Evolutionary conservation across 1,140 invertebrate genomes (phyloP), one percentile per base, ranked within the genome.

Genomic region (Andrena cerasifolii): DNA sequence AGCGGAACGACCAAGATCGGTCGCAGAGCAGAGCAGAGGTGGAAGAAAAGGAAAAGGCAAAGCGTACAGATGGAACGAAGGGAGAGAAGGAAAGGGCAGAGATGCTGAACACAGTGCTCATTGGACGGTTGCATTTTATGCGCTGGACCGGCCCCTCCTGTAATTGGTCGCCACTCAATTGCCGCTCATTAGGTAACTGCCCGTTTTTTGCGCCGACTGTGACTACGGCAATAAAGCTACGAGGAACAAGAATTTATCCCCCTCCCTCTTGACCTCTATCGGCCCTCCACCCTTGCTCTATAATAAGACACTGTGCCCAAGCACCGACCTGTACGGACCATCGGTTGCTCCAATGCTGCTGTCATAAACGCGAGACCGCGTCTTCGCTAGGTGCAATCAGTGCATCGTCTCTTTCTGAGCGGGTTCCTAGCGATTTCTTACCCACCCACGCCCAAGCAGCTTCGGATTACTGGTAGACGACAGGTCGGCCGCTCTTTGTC

Each of bases 131-230:
- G 76, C 80, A 88, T 88, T 84, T 87, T 79, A 86, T 85, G 86
- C 85, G 82, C 80, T 75, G 83, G 87, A 80, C 82, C 86, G 66
- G 86, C 86, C 88, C 84, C 87, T 88, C 82, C 89, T 89, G 86
- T 91, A 91, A 91, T 91, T 91, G 89, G 89, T 87, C 87, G 89
- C 86, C 88, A 86, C 89, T 90, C 90, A 91, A 91, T 91, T 91
- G 89, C 87, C 84, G 85, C 86, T 89, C 89, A 90, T 91, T 91
- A 90, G 88, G 88, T 86, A 89, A 86, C 82, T 88, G 87, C 88
- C 85, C 85, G 82, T 87, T 88, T 89, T 89, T 89, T 88, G 70
- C 86, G 79, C 81, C 77, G 71, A 67, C 86, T 83, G 78, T 78
- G 83, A 86, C 85, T 85, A 84, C 77, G 79, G 67, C 80, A 49